Percentiles rank a stretch among this genome's conserved stretches.
Conservation (phyloP, 2,888 invertebrate genomes). For the Diloba caeruleocephala region DNA sequence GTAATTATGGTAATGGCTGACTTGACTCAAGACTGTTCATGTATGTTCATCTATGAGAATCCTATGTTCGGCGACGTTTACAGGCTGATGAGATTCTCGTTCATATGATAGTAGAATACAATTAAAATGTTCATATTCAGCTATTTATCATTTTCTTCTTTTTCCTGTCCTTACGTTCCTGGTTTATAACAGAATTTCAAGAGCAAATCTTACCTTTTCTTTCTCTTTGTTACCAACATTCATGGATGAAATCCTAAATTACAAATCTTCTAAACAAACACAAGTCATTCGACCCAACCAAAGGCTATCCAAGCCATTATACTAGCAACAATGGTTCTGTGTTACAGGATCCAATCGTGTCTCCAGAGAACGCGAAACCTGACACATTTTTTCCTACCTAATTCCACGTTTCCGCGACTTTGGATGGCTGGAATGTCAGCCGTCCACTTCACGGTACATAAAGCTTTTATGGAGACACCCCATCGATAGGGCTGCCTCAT, state of each 20-base stretch:
- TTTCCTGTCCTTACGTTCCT: too few species aligned
- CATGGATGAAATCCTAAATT: conserved; percentile 4
- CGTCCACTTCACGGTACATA: conserved; percentile 79
- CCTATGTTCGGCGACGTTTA: too few species aligned
- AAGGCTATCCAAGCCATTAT: conserved; percentile 33
- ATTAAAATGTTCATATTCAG: too few species aligned
- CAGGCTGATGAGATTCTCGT: too few species aligned
- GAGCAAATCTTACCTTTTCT: too few species aligned
- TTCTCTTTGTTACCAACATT: not conserved
- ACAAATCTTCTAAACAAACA: not conserved
- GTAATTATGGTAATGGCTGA: too few species aligned
- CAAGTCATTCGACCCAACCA: conserved; percentile 20
- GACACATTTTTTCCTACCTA: conserved; percentile 55
- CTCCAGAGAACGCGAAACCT: conserved; percentile 45
- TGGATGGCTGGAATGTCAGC: conserved; percentile 61
- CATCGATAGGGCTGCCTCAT: conserved; percentile 43
- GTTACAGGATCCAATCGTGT: conserved; percentile 32
- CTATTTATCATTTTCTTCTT: too few species aligned
- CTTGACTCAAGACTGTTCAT: too few species aligned
- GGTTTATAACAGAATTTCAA: too few species aligned
- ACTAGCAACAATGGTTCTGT: conserved; percentile 32
- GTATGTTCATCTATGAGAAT: too few species aligned
- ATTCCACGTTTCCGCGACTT: conserved; percentile 57
- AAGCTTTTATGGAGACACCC: conserved; percentile 79
- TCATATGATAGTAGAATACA: too few species aligned